Evolutionary conservation across 2,888 invertebrate species (phyloP).

Genomic region (Meandrusa payeni): DNA sequence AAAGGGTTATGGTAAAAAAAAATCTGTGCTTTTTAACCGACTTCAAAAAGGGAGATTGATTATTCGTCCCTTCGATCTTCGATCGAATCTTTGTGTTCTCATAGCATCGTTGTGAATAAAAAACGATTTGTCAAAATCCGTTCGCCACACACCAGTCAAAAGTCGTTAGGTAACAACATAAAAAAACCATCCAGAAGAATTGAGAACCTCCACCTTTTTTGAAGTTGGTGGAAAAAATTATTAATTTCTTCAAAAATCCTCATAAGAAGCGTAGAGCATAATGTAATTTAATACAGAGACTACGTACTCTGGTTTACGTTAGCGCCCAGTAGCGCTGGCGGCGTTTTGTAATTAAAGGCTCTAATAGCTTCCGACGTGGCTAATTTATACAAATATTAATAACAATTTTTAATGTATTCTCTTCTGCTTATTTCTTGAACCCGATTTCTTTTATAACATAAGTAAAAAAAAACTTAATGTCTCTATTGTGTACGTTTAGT

Average conservation of each 20-base stretch:
- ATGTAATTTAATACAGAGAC: slow-evolving; percentile 6
- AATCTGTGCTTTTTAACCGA: too few species aligned
- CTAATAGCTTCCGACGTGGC: slow-evolving; percentile 9
- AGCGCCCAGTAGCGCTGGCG: slow-evolving; percentile 2
- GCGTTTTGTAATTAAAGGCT: slow-evolving; percentile 11
- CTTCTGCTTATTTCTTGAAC: not conserved
- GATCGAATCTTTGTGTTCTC: too few species aligned
- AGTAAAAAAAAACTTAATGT: too few species aligned
- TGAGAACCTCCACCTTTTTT: too few species aligned
- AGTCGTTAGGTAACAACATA: not conserved
- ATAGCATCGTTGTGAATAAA: too few species aligned
- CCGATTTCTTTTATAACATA: too few species aligned
- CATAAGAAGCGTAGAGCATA: slow-evolving; percentile 1
- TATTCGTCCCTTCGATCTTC: too few species aligned
- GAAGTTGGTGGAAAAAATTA: not conserved
- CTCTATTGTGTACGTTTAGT: too few species aligned
- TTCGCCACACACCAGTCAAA: not conserved
- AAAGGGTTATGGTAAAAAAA: too few species aligned
- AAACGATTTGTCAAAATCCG: not conserved
- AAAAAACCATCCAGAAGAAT: too few species aligned
- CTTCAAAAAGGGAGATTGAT: too few species aligned
- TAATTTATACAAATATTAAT: slow-evolving; percentile 3
- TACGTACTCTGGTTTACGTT: not conserved
- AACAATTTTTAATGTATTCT: slow-evolving; percentile 6
- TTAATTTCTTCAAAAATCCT: slow-evolving; percentile 5